phyloP scores from a whole-genome alignment of 2,888 invertebrate species.

The Eupithecia exiguata region DNA sequence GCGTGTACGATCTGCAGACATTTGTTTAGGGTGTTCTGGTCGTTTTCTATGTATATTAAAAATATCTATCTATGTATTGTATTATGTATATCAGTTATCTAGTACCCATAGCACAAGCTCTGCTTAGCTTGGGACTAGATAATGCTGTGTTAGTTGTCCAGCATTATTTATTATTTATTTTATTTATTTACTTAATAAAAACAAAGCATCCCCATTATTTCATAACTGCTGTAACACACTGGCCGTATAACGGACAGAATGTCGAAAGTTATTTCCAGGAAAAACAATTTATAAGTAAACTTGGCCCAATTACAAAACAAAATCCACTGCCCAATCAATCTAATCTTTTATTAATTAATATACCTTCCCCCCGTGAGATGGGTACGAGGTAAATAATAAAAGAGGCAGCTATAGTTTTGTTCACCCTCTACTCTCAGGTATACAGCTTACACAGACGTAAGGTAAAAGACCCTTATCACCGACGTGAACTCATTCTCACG shows the following conservation, averaged over 20 bases:
- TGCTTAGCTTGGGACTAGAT: too few species aligned
- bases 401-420: neutral
- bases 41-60: too few species aligned
- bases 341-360: constrained; percentile 6
- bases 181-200: too few species aligned
- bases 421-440: constrained; percentile 7
- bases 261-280: neutral
- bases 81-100: too few species aligned
- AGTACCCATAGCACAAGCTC: too few species aligned
- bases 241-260: neutral
- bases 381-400: neutral
- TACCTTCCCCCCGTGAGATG: neutral
- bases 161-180: too few species aligned
- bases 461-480: constrained; percentile 40
- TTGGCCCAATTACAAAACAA: neutral
- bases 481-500: constrained; percentile 37
- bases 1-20: too few species aligned
- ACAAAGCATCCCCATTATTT: neutral
- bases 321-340: neutral
- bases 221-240: neutral
- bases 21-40: too few species aligned
- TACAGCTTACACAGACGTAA: constrained; percentile 17
- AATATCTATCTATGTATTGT: too few species aligned
- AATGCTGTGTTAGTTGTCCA: too few species aligned
- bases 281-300: neutral